Conservation (phyloP, 2,797 vertebrate species). For the Halcyon badia region DNA sequence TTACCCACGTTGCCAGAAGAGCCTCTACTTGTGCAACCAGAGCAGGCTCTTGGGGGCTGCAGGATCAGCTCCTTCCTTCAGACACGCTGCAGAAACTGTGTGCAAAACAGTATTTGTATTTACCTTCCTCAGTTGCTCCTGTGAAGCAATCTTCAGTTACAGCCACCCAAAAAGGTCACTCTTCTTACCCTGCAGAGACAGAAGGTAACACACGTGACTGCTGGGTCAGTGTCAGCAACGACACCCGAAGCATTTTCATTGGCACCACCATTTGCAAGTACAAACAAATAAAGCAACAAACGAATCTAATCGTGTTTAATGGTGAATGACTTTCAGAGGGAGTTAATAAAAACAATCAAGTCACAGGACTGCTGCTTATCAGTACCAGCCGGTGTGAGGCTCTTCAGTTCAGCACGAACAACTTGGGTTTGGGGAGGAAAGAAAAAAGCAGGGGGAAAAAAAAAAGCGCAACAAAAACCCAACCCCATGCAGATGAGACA, state of each 20-base stretch:
- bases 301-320: conserved; percentile 55
- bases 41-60: accelerated
- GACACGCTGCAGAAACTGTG: not conserved
- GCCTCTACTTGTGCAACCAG: not conserved
- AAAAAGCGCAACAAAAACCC: not conserved
- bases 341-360: conserved; percentile 78
- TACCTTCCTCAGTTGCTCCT: conserved; percentile 93
- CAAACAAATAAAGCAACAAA: conserved; percentile 71
- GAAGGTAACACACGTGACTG: conserved; percentile 79
- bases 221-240: conserved; percentile 67
- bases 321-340: conserved; percentile 67
- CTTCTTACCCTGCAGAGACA: conserved; percentile 90
- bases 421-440: conserved; percentile 35
- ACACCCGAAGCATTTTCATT: conserved; percentile 58
- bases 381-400: conserved; percentile 50
- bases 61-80: not conserved
- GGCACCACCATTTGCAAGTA: conserved; percentile 59
- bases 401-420: conserved; percentile 68
- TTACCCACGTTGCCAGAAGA: not conserved
- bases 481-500: conserved; percentile 55
- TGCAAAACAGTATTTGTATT: conserved; percentile 73
- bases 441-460: not conserved
- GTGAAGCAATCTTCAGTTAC: conserved; percentile 91
- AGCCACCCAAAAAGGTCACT: conserved; percentile 86
- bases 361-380: conserved; percentile 68